A percentile compares a stretch with the other conserved stretches of the same genome.
These are phyloP conservation scores for Lophochroa leadbeateri DNA, from an alignment of 2,113 vertebrate species.

Conservation along the genomic window DNA sequence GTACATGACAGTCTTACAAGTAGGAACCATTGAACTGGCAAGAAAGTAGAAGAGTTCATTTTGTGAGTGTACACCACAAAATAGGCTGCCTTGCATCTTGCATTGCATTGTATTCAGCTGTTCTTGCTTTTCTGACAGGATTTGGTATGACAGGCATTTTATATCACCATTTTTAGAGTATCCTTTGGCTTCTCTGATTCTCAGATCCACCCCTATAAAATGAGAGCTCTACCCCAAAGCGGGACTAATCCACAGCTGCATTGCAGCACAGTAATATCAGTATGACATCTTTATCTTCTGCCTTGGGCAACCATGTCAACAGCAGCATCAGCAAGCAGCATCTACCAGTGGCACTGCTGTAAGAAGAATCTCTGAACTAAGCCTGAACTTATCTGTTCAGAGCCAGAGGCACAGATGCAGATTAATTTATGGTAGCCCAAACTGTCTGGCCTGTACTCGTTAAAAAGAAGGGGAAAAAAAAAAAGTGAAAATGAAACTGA, in stretches of 20 bases:
- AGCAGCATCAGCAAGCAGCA: neutral
- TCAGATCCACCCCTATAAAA: neutral
- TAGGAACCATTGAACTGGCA: neutral
- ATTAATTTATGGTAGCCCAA: neutral
- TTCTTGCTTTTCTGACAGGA: neutral
- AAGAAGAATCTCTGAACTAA: neutral
- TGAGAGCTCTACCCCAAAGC: neutral
- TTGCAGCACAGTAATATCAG: neutral
- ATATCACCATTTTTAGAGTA: neutral
- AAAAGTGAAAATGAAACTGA: neutral
- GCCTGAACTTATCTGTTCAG: neutral
- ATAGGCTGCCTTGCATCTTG: rapidly evolving
- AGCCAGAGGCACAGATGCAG: neutral
- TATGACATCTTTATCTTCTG: neutral
- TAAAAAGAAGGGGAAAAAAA: neutral
- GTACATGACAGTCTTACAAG: neutral
- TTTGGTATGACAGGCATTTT: neutral
- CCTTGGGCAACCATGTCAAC: neutral
- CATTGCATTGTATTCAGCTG: neutral
- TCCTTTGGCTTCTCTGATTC: neutral
- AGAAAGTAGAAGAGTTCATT: neutral
- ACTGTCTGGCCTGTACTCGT: neutral
- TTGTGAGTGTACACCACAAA: neutral
- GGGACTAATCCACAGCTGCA: neutral
- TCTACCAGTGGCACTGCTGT: neutral